Evolutionary conservation across 2,888 invertebrate species (phyloP).

Genomic region (Eutolmus rufibarbis): DNA sequence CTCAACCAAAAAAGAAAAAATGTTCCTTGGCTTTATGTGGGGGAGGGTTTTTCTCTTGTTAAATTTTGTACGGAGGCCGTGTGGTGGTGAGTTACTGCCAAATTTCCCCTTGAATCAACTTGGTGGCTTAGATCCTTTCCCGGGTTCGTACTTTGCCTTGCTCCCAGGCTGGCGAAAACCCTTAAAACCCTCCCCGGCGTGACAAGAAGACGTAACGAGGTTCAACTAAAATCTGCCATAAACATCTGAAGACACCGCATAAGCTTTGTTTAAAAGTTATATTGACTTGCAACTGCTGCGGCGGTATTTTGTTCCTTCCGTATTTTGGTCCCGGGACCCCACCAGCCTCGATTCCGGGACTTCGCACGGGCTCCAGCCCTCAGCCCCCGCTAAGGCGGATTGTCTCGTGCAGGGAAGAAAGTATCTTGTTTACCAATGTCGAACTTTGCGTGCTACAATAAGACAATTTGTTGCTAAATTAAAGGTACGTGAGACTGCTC

Average conservation of each 20-base stretch:
- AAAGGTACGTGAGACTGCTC: constrained; percentile 43
- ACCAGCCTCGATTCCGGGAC: background rate
- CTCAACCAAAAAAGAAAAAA: background rate
- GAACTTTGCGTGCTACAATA: constrained; percentile 41
- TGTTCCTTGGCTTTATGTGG: background rate
- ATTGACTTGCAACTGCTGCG: constrained; percentile 24
- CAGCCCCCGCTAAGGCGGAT: background rate
- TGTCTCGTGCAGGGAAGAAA: constrained; percentile 10
- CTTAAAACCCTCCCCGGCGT: background rate
- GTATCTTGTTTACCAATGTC: constrained; percentile 14
- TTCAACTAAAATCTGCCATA: constrained; percentile 4
- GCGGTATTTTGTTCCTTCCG: background rate
- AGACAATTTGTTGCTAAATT: constrained; percentile 47
- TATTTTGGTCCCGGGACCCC: background rate
- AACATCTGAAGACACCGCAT: constrained; percentile 5
- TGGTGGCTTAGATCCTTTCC: background rate
- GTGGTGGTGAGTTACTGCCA: background rate
- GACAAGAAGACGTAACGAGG: background rate
- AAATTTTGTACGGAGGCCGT: background rate
- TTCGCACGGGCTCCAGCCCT: background rate
- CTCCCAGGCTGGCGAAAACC: background rate
- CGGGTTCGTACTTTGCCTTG: background rate
- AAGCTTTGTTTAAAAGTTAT: constrained; percentile 25
- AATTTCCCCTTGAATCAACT: background rate
- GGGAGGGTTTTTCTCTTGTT: background rate